These are phyloP conservation scores for Pseudococcus jackbeardsleyi DNA, from an alignment of 2,888 invertebrate species.

Conservation along the genomic window DNA sequence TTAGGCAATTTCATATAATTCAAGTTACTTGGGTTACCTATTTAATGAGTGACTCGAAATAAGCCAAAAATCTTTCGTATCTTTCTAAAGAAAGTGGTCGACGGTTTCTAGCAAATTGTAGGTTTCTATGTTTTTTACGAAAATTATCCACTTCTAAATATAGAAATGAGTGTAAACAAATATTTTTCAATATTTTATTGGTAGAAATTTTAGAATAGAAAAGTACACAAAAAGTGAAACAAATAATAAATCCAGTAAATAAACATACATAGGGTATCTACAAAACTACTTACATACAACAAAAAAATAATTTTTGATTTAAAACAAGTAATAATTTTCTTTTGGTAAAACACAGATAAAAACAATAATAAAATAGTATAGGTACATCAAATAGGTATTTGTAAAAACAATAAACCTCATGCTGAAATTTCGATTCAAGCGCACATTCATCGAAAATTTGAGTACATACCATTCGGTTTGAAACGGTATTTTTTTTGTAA, in stretches of 20 bases:
- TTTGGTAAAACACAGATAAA: not conserved
- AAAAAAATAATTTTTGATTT: not conserved
- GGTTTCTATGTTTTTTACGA: no score
- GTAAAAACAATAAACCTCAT: not conserved
- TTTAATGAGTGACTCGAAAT: no score
- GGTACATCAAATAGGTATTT: not conserved
- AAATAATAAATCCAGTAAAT: not conserved
- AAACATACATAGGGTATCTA: not conserved
- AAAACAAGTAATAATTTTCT: not conserved
- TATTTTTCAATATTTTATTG: not conserved
- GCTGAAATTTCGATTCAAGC: not conserved
- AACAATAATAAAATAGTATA: not conserved
- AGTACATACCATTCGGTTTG: not conserved
- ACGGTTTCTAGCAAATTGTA: no score
- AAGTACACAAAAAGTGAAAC: conserved; percentile 6
- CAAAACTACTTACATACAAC: not conserved
- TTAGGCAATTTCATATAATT: no score
- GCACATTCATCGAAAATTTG: not conserved
- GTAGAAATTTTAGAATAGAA: conserved; percentile 11
- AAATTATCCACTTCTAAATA: no score
- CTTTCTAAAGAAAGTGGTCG: no score
- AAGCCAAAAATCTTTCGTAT: no score
- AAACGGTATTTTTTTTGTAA: conserved; percentile 67
- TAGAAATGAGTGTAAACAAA: not conserved
- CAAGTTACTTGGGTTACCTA: no score